Base-by-base conservation (phyloP, 2,888 invertebrate genomes). In the Megamerina dolium region DNA sequence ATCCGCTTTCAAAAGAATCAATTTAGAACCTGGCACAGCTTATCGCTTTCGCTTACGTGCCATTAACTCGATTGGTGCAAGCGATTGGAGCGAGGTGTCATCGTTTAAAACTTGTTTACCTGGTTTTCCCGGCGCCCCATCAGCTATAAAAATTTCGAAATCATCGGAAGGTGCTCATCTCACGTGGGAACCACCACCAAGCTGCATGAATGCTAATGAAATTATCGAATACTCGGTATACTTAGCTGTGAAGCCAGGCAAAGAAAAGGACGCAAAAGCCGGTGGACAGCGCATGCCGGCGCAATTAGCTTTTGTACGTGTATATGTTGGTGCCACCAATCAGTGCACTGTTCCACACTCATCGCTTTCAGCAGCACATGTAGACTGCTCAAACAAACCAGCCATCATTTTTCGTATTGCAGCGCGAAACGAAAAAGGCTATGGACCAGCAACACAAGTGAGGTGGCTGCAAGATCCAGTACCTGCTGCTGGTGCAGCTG, bases 371-470 rank as follows among this genome's bases (percentile, higher is more conserved):
- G 52, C 54, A 2, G 57, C 57, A 6, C 55, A 56, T 38, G 54
- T 57, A 4, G 57, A 57, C 37, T 53, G 54, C 27, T 55, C 55
- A 6, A 54, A 55, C 20, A 57, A 57, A 26, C 57, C 57, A 36
- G 55, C 57, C 14, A 57, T 56, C 13, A 53, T 57, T 8, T 57
- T 57, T 42, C 52, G 57, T 10, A 57, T 57, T 31, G 55, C 57
- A 1, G 57, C 57, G 5, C 54, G 55, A n/a, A 57, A 57, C 38
- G 54, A 52, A 37, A 57, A 57, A 31, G 57, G 57, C 6, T 56
- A 55, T 44, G 57, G 57, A 0, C 57, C 57, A 3, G 57, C 57
- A n/a, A 57, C 55, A 3, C 57, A 57, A 12, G 56, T 56, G 1
- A 54, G 56, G 52, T 56, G 56, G 56, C 39, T 56, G 13, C 56